Percentiles rank a stretch among this genome's conserved stretches.
These are phyloP conservation scores for Spisula subtruncata DNA, from an alignment of 2,888 invertebrate species.

Conservation along the genomic window DNA sequence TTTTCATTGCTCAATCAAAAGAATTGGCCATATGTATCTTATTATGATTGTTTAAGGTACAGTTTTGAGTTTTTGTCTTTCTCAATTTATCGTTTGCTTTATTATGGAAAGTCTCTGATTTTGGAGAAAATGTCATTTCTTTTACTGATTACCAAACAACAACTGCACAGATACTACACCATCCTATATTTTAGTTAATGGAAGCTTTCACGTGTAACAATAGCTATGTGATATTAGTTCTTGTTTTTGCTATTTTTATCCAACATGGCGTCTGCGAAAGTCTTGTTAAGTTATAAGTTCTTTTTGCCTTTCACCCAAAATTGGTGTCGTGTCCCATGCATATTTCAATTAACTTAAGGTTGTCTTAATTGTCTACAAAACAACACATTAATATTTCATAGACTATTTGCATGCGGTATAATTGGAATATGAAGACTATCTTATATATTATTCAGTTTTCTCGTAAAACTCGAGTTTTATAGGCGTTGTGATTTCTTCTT, in stretches of 20 bases:
- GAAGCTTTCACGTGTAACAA: too few relatives aligned
- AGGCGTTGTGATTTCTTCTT: constrained; percentile 42
- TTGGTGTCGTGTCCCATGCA: not conserved
- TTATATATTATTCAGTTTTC: constrained; percentile 54
- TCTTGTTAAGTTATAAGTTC: not conserved
- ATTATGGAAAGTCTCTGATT: too few relatives aligned
- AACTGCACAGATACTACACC: too few relatives aligned
- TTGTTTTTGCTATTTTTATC: not conserved
- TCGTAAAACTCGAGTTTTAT: constrained; percentile 55
- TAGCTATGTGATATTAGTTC: too few relatives aligned
- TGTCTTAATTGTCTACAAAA: constrained; percentile 38
- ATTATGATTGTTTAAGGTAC: too few relatives aligned
- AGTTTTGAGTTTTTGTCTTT: too few relatives aligned
- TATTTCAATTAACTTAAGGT: constrained; percentile 15
- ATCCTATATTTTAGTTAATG: too few relatives aligned
- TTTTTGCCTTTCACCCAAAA: not conserved
- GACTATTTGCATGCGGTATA: constrained; percentile 32
- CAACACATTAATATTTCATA: constrained; percentile 44
- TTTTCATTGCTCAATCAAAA: too few relatives aligned
- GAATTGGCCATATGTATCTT: too few relatives aligned
- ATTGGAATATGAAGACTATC: constrained; percentile 7
- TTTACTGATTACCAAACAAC: too few relatives aligned
- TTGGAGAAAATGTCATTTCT: too few relatives aligned
- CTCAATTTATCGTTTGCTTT: too few relatives aligned
- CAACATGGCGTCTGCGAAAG: not conserved